A percentile compares a stretch with the other conserved stretches of the same genome.
phyloP scores from a whole-genome alignment of 2,797 vertebrate species.

The Triplophysa bombifrons region DNA sequence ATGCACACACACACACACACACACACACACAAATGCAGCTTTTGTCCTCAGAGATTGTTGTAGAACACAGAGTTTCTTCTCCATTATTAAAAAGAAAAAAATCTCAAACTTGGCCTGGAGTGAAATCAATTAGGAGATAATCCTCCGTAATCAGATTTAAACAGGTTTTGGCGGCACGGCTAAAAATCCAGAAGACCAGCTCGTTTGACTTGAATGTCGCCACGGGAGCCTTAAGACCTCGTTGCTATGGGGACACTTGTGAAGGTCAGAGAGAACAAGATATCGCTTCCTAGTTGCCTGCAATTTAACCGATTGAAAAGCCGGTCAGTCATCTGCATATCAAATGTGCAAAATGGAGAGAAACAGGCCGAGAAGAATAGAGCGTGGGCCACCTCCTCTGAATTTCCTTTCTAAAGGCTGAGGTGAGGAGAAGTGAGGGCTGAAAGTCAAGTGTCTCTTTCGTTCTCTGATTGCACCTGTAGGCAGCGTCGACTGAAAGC shows the following conservation, averaged over 20 bases:
- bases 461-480: constrained; percentile 60
- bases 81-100: constrained; percentile 54
- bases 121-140: constrained; percentile 82
- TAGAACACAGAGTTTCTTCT: constrained; percentile 40
- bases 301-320: constrained; percentile 60
- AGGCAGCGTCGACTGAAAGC: constrained; percentile 47
- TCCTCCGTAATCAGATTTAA: constrained; percentile 79
- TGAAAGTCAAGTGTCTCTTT: constrained; percentile 52
- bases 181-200: constrained; percentile 62
- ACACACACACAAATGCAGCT: background rate
- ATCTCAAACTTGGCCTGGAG: constrained; percentile 73
- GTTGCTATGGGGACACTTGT: constrained; percentile 72
- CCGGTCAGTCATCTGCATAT: constrained; percentile 55
- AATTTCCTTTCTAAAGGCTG: constrained; percentile 59
- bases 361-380: constrained; percentile 22
- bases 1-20: background rate
- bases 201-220: constrained; percentile 71
- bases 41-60: constrained; percentile 24
- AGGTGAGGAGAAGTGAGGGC: constrained; percentile 53
- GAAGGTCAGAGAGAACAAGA: constrained; percentile 70
- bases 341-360: constrained; percentile 44
- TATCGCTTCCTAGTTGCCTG: constrained; percentile 45
- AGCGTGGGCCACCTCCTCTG: constrained; percentile 54
- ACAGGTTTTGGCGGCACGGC: constrained; percentile 66
- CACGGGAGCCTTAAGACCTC: constrained; percentile 64